Evolutionary conservation across 2,797 vertebrate genomes (phyloP), one percentile per base, ranked within the genome.

Genomic region (Gila robusta): DNA sequence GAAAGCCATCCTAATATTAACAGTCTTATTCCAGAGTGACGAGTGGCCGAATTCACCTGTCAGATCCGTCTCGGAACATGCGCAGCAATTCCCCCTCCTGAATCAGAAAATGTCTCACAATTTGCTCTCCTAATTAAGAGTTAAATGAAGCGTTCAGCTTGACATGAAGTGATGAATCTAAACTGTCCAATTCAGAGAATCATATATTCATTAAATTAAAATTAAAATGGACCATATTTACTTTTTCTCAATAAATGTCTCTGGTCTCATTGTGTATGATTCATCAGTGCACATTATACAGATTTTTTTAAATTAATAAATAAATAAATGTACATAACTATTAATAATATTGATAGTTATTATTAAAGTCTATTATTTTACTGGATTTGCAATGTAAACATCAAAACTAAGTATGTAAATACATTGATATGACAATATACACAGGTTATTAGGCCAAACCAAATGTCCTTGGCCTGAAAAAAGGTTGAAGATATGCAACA

Each of bases 91-190:
- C 84, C 80, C 88, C 44, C 69, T 81, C 26, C 77, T 84, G 76
- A 86, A 89, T 89, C 83, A 85, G 52, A 83, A 78, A 81, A 86
- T 66, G 87, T 77, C 49, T 86, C 26, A 81, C 89, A 89, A 89
- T 88, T 90, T 88, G 86, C 88, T 82, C 62, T 54, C 59, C 79
- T 87, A 83, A 90, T 90, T 90, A 88, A 49, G 79, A 82, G 49
- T 56, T 88, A 88, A 89, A 89, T 82, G 80, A 89, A 88, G 85
- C 80, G 5, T 73, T 81, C 80, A 79, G 70, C 84, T 47, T 86
- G 85, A 90, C 77, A 87, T 77, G 73, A 32, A 52, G 69, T 67
- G 56, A 81, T 74, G 56, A 86, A 81, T 74, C 56, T 39, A 6
- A 66, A 35, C 78, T 73, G 84, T 74, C 69, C 67, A 47, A 47